Percentiles rank a stretch among this genome's conserved stretches.
These are phyloP conservation scores for Zapornia atra DNA, from an alignment of 2,113 vertebrate genomes.

Conservation along the genomic window DNA sequence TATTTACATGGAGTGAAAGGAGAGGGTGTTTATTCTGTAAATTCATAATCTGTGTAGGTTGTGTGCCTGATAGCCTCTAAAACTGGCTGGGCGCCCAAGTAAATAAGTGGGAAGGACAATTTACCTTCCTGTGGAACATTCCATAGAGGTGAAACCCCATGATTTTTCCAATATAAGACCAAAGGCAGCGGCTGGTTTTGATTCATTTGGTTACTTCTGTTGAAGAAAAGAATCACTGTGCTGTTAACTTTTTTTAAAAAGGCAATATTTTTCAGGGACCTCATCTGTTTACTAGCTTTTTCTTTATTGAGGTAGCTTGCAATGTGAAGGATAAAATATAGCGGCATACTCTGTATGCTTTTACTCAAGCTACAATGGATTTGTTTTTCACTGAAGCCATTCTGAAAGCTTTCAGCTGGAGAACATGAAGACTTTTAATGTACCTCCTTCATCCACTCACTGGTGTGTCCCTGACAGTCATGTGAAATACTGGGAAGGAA, in stretches of 20 bases:
- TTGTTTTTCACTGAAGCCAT: not conserved
- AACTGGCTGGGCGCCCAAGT: not conserved
- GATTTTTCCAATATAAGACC: not conserved
- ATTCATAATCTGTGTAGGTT: not conserved
- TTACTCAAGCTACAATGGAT: not conserved
- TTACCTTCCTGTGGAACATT: not conserved
- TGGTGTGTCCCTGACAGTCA: accelerated
- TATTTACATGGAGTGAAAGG: not conserved
- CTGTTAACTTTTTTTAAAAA: not conserved
- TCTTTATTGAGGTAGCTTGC: not conserved
- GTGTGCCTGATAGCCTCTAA: not conserved
- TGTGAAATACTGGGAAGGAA: not conserved
- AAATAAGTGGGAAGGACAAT: conserved; percentile 3
- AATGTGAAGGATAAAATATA: not conserved
- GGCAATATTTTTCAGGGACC: not conserved
- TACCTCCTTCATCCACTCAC: not conserved
- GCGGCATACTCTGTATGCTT: not conserved
- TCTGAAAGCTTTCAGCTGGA: not conserved
- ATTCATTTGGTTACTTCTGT: not conserved
- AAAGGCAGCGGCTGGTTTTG: not conserved
- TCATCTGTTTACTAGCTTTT: not conserved
- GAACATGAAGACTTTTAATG: not conserved
- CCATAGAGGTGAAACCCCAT: not conserved
- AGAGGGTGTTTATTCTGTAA: not conserved
- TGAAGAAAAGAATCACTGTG: not conserved